Percentiles rank a stretch among this genome's conserved stretches.
Conservation (phyloP, 2,888 invertebrate species). For the Sisyra terminalis region DNA sequence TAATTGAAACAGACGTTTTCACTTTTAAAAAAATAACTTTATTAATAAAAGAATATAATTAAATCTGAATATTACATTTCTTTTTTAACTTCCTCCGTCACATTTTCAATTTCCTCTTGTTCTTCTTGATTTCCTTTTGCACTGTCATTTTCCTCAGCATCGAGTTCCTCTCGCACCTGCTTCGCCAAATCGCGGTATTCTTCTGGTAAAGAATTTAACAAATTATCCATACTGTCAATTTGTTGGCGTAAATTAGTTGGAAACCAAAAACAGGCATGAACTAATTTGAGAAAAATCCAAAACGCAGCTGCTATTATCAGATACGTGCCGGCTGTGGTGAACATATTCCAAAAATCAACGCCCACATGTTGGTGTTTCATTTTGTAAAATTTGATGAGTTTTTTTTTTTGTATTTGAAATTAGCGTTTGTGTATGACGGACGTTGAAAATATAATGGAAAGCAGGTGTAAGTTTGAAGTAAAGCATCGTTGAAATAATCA, state of each 20-base stretch:
- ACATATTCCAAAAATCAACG: slow-evolving; percentile 50
- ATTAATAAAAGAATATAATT: too few relatives aligned
- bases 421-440: too few relatives aligned
- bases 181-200: slow-evolving; percentile 26
- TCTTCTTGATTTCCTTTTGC: slow-evolving; percentile 12
- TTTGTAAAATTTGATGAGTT: slow-evolving; percentile 3
- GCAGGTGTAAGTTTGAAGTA: too few relatives aligned
- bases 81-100: slow-evolving; percentile 6
- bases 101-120: slow-evolving; percentile 13
- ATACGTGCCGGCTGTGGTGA: slow-evolving; percentile 42
- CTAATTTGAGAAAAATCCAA: slow-evolving; percentile 47
- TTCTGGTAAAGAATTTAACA: slow-evolving; percentile 26
- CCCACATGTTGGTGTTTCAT: slow-evolving; percentile 52
- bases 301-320: slow-evolving; percentile 39
- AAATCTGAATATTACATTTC: neutral
- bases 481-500: too few relatives aligned
- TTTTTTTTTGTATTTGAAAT: too few relatives aligned
- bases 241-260: slow-evolving; percentile 40
- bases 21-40: too few relatives aligned
- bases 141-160: slow-evolving; percentile 12
- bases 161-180: slow-evolving; percentile 19
- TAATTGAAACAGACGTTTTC: too few relatives aligned
- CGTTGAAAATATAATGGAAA: too few relatives aligned
- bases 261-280: slow-evolving; percentile 46
- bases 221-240: slow-evolving; percentile 32